Evolutionary conservation across 2,797 vertebrate species (phyloP), one percentile per base, ranked within the genome.

Genomic region (Gymnothorax javanicus): DNA sequence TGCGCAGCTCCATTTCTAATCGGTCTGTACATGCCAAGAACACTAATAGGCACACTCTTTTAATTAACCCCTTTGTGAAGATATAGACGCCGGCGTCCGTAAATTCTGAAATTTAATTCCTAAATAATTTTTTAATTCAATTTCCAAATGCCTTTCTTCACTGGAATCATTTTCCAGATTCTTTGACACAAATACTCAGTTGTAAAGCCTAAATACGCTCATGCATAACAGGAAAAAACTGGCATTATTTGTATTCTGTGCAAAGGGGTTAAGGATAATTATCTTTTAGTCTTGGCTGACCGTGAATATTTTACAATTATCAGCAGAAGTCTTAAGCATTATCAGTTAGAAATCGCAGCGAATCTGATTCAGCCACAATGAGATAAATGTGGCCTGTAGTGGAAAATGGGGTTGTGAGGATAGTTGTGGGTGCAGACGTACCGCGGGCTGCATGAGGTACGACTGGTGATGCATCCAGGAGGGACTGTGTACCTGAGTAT

Each of bases 391-490:
- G 25, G 43, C 43, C 9, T 25, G 69, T 25, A 27, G 25, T 7
- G 3, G 25, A n/a, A 2, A 33, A 12, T 43, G 13, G 71, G 71
- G 12, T 12, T 27, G 25, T 4, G 11, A 75, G 27, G 71, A 15
- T 17, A 20, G 62, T 20, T 69, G 64, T 23, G 64, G 64, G n/a
- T 69, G 64, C 64, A 64, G 83, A 95, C 97, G 98, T 92, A 99
- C 98, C 89, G 97, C 96, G 91, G 97, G 97, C 88, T 97, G 98
- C 97, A 98, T 97, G 95, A 98, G 97, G 96, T 98, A 98, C 7
- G 97, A 96, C 93, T 97, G 98, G 91, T 97, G 97, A 89, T 97
- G 97, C 95, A 98, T 95, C 98, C 98, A 99, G 87, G 98, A 95
- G 0, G 97, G 97, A 91, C 96, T 97, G 90, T 98, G 97, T 84